Evolutionary conservation across 2,113 vertebrate genomes (phyloP).

Genomic region (Hydropotes inermis): DNA sequence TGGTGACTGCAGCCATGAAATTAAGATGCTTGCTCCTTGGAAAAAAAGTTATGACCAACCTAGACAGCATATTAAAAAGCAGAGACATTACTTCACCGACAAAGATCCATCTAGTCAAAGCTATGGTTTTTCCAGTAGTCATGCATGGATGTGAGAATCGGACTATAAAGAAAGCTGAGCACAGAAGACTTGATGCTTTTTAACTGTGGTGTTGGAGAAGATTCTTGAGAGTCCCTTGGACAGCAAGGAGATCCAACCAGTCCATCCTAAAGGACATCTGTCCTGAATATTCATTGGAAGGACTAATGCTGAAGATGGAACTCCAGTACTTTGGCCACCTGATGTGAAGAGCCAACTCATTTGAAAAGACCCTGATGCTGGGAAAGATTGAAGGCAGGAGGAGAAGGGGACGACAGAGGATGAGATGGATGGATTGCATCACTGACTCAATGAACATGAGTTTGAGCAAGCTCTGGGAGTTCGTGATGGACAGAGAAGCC

Average conservation of each 20-base stretch:
- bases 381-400: background rate
- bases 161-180: background rate
- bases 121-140: background rate
- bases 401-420: background rate
- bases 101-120: background rate
- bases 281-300: background rate
- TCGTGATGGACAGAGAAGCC: background rate
- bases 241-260: background rate
- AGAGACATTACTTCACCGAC: fast-evolving
- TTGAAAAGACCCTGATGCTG: background rate
- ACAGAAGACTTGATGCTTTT: fast-evolving
- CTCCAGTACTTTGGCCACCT: background rate
- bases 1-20: background rate
- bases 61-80: background rate
- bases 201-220: background rate
- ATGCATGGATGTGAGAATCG: background rate
- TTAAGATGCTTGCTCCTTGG: background rate
- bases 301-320: background rate
- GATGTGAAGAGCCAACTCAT: background rate
- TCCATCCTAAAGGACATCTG: background rate
- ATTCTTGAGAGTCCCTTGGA: background rate
- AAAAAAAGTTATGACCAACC: background rate
- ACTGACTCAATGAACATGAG: background rate
- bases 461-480: background rate
- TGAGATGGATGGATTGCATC: background rate